Base-by-base conservation (phyloP, 2,113 vertebrate species). In the Lates calcarifer region DNA sequence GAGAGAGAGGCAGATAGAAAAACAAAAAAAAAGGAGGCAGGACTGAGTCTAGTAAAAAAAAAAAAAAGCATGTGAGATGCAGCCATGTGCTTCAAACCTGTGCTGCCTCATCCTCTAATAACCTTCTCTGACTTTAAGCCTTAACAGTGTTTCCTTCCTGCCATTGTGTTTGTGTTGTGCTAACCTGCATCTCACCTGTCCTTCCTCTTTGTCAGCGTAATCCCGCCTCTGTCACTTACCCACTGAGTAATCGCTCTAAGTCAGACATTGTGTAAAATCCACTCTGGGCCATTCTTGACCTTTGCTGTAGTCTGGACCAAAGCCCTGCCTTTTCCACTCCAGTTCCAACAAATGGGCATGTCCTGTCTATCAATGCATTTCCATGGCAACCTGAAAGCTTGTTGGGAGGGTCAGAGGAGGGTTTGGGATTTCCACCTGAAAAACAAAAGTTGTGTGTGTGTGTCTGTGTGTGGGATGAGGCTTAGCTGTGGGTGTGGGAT, bases 101-200 rank as follows among this genome's bases (percentile, higher is more conserved):
- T 3, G 1, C 56, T 35, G 31, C 69, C 17, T 72, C 45, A 39
- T 72, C 60, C 84, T 74, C 62, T 51, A 41, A 66, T 77, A 65
- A 66, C 65, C 67, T 64, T 14, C 55, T 29, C 29, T 64, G 24
- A 51, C 15, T 31, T 74, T 61, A 77, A 53, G 63, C 64, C 22
- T 75, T 17, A 65, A 56, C 72, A 68, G 67, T 66, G 73, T 55
- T 83, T 82, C 71, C 84, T 87, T 81, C 87, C 73, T 66, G 11
- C 4, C 69, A 58, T 83, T 85, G 77, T 86, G 75, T 81, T 70
- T 47, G 66, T 74, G 65, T 81, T 83, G 66, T 39, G 82, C 68
- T 84, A 74, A 91, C 89, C 89, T 87, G 84, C 63, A 31, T 84
- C 87, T 91, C 87, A 93, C 92, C 90, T 87, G 84, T 81, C 81